These are phyloP conservation scores for Macrochelys suwanniensis DNA, from an alignment of 2,797 vertebrate species.

Conservation along the genomic window DNA sequence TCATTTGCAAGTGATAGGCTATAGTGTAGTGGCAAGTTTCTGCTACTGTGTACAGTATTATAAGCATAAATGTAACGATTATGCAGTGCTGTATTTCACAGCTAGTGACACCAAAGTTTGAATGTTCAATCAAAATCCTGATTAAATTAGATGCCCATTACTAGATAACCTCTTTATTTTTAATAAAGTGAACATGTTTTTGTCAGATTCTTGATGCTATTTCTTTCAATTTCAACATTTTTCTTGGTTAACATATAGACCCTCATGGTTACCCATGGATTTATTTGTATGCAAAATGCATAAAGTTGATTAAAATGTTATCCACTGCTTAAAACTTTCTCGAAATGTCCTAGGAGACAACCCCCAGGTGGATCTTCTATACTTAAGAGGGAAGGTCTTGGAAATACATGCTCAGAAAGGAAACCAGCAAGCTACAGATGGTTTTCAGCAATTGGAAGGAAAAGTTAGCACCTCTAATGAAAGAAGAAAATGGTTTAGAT, in stretches of 20 bases:
- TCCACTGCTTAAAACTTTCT: conserved; percentile 58
- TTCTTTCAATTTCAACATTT: conserved; percentile 57
- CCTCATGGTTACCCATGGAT: conserved; percentile 55
- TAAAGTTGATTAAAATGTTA: conserved; percentile 73
- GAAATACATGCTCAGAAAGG: conserved; percentile 73
- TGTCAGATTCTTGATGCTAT: conserved; percentile 28
- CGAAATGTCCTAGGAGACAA: conserved; percentile 69
- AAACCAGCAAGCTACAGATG: conserved; percentile 53
- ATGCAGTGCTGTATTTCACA: conserved; percentile 52
- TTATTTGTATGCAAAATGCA: conserved; percentile 64
- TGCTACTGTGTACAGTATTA: conserved; percentile 7
- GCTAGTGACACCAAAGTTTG: conserved; percentile 58
- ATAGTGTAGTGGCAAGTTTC: conserved; percentile 7
- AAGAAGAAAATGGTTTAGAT: conserved; percentile 68
- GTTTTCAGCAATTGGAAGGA: conserved; percentile 59
- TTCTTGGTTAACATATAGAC: conserved; percentile 58
- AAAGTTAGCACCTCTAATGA: conserved; percentile 67
- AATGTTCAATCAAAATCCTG: conserved; percentile 57
- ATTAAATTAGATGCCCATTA: conserved; percentile 70
- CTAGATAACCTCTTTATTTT: conserved; percentile 56
- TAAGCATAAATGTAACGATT: conserved; percentile 53
- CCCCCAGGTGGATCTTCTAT: conserved; percentile 64
- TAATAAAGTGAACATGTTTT: conserved; percentile 70
- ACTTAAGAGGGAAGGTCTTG: conserved; percentile 69
- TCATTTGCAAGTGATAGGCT: background rate